Percentiles rank a stretch among this genome's conserved stretches.
These are phyloP conservation scores for Loripinus fragilis DNA, from an alignment of 2,888 invertebrate species.

Conservation along the genomic window DNA sequence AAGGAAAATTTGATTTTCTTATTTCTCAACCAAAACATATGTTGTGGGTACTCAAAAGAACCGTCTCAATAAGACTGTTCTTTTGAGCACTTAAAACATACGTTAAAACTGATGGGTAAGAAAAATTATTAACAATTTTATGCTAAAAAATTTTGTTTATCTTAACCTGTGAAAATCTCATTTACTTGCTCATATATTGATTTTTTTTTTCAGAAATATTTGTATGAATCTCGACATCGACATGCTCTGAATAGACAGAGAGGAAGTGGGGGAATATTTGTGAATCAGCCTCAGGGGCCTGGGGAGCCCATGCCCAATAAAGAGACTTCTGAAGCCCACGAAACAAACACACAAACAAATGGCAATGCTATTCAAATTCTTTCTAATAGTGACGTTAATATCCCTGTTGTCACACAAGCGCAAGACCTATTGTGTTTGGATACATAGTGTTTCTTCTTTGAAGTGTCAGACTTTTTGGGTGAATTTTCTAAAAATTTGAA, in stretches of 20 bases:
- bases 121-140: too few relatives aligned
- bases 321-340: neutral
- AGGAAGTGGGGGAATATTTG: conserved; percentile 96
- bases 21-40: too few relatives aligned
- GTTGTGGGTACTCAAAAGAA: too few relatives aligned
- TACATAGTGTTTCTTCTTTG: conserved; percentile 34
- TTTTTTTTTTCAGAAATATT: conserved; percentile 91
- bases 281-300: conserved; percentile 57
- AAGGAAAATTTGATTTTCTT: too few relatives aligned
- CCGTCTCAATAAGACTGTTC: too few relatives aligned
- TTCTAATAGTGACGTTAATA: conserved; percentile 27
- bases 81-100: too few relatives aligned
- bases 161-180: too few relatives aligned
- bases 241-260: conserved; percentile 98
- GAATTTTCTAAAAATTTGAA: too few relatives aligned
- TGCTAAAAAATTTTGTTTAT: too few relatives aligned
- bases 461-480: too few relatives aligned
- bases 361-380: conserved; percentile 20
- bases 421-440: conserved; percentile 45
- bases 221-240: conserved; percentile 97
- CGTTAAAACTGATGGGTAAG: too few relatives aligned
- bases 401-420: conserved; percentile 51
- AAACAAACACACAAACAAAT: conserved; percentile 27
- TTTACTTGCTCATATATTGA: too few relatives aligned
- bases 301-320: neutral